A percentile compares a stretch with the other conserved stretches of the same genome.
phyloP scores from a whole-genome alignment of 2,888 invertebrate genomes.

The Tiliacea citrago region DNA sequence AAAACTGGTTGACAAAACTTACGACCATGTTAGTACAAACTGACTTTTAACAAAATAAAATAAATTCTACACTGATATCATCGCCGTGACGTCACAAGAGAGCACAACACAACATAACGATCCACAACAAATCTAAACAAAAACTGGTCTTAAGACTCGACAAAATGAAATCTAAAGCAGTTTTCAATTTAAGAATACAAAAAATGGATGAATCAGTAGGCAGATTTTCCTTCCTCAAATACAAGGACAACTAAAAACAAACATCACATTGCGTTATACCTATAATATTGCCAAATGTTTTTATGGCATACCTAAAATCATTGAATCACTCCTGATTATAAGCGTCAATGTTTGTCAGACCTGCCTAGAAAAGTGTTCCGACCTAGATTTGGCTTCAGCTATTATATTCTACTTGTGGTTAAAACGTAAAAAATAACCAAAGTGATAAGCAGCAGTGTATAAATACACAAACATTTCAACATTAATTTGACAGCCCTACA shows the following conservation, averaged over 20 bases:
- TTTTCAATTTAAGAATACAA: neutral
- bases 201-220: conserved; percentile 10
- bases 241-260: neutral
- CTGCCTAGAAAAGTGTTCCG: neutral
- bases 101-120: neutral
- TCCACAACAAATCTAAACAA: neutral
- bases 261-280: neutral
- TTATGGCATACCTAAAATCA: neutral
- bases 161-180: neutral
- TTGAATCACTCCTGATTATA: neutral
- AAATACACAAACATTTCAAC: neutral
- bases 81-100: neutral
- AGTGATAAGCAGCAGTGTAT: neutral
- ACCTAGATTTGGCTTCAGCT: neutral
- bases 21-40: conserved; percentile 1
- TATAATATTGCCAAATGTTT: neutral
- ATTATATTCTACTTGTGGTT: neutral
- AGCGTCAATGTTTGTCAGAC: neutral
- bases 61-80: neutral
- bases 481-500: neutral
- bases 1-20: neutral
- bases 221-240: neutral
- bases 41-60: neutral
- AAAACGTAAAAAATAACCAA: too few relatives aligned
- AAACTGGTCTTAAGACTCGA: neutral